Evolutionary conservation across 2,888 invertebrate species (phyloP).

Genomic region (Belgica antarctica): DNA sequence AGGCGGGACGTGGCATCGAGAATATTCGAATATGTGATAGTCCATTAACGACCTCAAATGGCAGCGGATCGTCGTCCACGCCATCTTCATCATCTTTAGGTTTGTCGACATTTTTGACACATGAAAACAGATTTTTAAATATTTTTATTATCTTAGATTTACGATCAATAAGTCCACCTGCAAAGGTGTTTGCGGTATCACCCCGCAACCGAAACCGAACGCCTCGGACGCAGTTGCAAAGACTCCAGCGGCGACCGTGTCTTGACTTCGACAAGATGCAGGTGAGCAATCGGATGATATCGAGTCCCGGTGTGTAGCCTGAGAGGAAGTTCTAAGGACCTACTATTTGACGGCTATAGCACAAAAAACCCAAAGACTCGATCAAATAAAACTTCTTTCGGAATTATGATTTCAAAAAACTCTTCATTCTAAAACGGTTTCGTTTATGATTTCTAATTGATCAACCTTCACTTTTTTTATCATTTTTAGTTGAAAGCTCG

Average conservation of each 20-base stretch:
- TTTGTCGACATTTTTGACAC: too few species aligned
- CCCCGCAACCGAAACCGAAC: slow-evolving; percentile 62
- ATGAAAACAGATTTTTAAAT: too few species aligned
- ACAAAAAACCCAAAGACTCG: slow-evolving; percentile 30
- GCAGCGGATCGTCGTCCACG: slow-evolving; percentile 52
- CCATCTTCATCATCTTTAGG: slow-evolving; percentile 50
- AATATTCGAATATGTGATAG: slow-evolving; percentile 55
- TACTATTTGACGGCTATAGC: background rate
- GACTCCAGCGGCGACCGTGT: slow-evolving; percentile 73
- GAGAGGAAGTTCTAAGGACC: background rate
- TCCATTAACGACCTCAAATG: slow-evolving; percentile 33
- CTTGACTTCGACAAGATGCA: slow-evolving; percentile 97
- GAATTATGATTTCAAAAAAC: background rate
- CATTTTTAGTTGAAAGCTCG: slow-evolving; percentile 70
- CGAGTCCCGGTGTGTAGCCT: slow-evolving; percentile 36
- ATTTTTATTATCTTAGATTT: too few species aligned
- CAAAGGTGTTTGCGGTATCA: slow-evolving; percentile 60
- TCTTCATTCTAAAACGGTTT: background rate
- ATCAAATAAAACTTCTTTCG: slow-evolving; percentile 23
- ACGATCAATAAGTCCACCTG: slow-evolving; percentile 56
- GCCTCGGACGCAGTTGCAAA: slow-evolving; percentile 58
- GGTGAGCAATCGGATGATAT: slow-evolving; percentile 58
- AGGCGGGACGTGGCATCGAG: slow-evolving; percentile 56
- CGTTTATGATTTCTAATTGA: slow-evolving; percentile 30
- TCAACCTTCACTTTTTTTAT: slow-evolving; percentile 45